phyloP scores from a whole-genome alignment of 2,113 vertebrate species.

The Catharus fuscescens region DNA sequence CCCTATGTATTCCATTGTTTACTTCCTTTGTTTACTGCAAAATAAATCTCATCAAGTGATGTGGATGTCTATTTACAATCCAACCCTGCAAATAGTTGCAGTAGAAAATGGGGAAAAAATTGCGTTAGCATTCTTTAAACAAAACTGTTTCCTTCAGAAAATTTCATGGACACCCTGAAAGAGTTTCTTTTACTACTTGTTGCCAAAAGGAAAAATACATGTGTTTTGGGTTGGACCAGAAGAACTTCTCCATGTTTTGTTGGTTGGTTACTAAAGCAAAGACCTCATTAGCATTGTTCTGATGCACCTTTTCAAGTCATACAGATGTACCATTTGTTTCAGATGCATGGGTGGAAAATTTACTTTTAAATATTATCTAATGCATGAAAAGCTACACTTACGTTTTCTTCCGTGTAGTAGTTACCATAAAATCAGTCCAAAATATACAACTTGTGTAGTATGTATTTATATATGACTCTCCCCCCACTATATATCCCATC shows the following conservation, averaged over 20 bases:
- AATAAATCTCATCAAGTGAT: neutral
- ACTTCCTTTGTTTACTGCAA: neutral
- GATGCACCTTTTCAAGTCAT: neutral
- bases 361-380: neutral
- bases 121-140: neutral
- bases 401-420: neutral
- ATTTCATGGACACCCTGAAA: neutral
- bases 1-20: neutral
- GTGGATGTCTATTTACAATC: neutral
- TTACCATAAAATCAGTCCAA: neutral
- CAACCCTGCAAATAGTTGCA: neutral
- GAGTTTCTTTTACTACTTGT: neutral
- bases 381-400: neutral
- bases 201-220: neutral
- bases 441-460: neutral
- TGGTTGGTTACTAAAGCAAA: neutral
- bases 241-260: neutral
- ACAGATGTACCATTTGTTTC: neutral
- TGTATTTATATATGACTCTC: neutral
- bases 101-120: slow-evolving; percentile 1
- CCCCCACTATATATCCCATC: neutral
- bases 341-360: neutral
- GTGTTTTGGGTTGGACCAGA: neutral
- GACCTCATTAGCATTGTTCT: neutral
- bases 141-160: slow-evolving; percentile 1